These are phyloP conservation scores for Sialis fuliginosa DNA, from an alignment of 2,888 invertebrate species.

Conservation along the genomic window DNA sequence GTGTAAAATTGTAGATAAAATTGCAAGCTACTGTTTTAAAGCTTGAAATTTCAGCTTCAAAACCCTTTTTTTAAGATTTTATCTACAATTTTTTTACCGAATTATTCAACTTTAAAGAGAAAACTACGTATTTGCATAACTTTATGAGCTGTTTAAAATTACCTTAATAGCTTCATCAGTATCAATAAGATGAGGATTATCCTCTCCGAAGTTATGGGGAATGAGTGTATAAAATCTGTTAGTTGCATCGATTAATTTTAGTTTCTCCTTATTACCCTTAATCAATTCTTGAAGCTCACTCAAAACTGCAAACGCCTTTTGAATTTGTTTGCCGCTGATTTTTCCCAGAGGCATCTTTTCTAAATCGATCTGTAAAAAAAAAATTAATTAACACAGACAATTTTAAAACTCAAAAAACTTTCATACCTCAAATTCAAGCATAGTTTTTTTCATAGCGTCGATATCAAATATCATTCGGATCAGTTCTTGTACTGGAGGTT, in stretches of 20 bases:
- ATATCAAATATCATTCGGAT: conserved; percentile 81
- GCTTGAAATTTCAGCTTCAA: too few relatives aligned
- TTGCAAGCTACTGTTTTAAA: too few relatives aligned
- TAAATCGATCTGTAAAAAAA: conserved; percentile 49
- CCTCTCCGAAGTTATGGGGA: conserved; percentile 85
- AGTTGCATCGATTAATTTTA: conserved; percentile 62
- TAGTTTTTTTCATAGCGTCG: conserved; percentile 75
- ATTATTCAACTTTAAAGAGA: too few relatives aligned
- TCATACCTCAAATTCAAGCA: conserved; percentile 78
- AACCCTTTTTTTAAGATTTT: too few relatives aligned
- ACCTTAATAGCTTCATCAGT: conserved; percentile 54
- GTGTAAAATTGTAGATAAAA: too few relatives aligned
- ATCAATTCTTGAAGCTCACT: conserved; percentile 45
- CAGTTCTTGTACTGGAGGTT: conserved; percentile 61
- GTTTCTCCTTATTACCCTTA: conserved; percentile 26
- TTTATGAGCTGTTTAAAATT: conserved; percentile 4
- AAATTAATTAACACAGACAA: background rate
- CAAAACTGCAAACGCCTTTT: conserved; percentile 67
- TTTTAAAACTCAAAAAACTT: background rate
- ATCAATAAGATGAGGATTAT: conserved; percentile 65
- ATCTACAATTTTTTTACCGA: too few relatives aligned
- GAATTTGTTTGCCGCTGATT: conserved; percentile 77
- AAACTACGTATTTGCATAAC: background rate
- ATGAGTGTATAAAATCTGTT: conserved; percentile 91
- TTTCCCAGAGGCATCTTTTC: conserved; percentile 98